Evolutionary conservation across 2,113 vertebrate genomes (phyloP).

Genomic region (Mionectes macconnelli): DNA sequence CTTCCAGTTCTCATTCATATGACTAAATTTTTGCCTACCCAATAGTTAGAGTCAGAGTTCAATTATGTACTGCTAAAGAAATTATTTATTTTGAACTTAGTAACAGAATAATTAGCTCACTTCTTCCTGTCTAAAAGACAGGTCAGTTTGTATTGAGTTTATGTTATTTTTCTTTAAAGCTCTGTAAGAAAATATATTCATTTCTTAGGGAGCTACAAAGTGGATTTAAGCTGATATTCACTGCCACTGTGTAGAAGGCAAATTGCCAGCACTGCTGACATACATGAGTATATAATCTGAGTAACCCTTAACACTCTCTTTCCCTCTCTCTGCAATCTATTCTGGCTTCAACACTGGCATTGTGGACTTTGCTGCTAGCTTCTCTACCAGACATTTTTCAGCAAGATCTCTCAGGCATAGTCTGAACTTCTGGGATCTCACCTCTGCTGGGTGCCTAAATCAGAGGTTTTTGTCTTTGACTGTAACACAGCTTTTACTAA

Average conservation of each 20-base stretch:
- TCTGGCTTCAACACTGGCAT: accelerated
- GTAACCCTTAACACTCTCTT: not conserved
- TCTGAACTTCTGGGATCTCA: not conserved
- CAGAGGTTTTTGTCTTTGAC: not conserved
- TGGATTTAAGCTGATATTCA: not conserved
- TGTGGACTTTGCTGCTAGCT: not conserved
- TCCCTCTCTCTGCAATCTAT: not conserved
- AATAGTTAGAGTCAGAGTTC: not conserved
- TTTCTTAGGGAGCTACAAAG: not conserved
- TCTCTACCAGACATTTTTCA: not conserved
- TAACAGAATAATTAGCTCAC: not conserved
- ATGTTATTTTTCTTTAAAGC: not conserved
- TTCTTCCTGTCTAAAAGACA: not conserved
- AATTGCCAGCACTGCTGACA: not conserved
- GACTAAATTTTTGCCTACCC: not conserved
- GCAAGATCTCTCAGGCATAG: not conserved
- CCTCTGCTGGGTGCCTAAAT: not conserved
- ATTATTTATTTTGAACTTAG: constrained; percentile 24
- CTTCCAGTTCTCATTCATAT: not conserved
- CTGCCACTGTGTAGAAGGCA: not conserved
- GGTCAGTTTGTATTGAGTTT: not conserved
- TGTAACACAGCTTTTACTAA: not conserved
- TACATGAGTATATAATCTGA: not conserved
- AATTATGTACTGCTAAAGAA: not conserved
- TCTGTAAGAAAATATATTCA: not conserved